Base-by-base conservation (phyloP, 2,888 invertebrate species). In the Mesorhabditis spiculigera region DNA sequence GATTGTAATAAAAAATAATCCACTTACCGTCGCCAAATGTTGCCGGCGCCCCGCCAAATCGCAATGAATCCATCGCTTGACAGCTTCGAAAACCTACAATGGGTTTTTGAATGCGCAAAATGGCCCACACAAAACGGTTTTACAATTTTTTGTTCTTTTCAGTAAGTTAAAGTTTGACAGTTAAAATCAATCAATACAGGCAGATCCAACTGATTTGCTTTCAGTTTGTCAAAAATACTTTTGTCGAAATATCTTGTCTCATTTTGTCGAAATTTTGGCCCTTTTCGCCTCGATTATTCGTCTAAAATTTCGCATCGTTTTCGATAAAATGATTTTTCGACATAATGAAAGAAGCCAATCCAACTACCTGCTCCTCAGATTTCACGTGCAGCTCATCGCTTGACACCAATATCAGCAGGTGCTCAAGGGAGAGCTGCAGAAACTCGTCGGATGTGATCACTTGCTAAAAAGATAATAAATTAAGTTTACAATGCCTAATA, bases 401-500 rank as follows among this genome's bases (percentile, higher is more conserved):
- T 45, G 95, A 93, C 83, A 98, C 95, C 74, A 98, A 96, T 87
- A 97, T 96, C 66, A 96, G 93, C 83, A 98, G 90, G 88, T 97
- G 96, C 71, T 93, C 91, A 45, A 95, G 93, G 0, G 97, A 96
- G 81, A 98, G 90, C 76, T 96, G 89, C 69, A 97, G 90, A 88
- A 97, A 98, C 89, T 98, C 97, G 87, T 98, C 97, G 86, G 95
- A 95, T 86, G 95, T 95, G 93, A 96, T 95, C 72, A 95, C 81
- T 58, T 78, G 78, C 80, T 80, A 64, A 69, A 78, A 28, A 28
- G 13, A 5, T 5, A 44, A 41, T 13, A 8, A 13, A 4, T 41
- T 65, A 16, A 62, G 43, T 2, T 65, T 4, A 28, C 1, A 28
- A 3, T 28, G 3, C n/a, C n/a, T 28, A 28, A 28, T 28, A 28